phyloP scores from a whole-genome alignment of 1,140 invertebrate species.

The Ganaspis sp. region DNA sequence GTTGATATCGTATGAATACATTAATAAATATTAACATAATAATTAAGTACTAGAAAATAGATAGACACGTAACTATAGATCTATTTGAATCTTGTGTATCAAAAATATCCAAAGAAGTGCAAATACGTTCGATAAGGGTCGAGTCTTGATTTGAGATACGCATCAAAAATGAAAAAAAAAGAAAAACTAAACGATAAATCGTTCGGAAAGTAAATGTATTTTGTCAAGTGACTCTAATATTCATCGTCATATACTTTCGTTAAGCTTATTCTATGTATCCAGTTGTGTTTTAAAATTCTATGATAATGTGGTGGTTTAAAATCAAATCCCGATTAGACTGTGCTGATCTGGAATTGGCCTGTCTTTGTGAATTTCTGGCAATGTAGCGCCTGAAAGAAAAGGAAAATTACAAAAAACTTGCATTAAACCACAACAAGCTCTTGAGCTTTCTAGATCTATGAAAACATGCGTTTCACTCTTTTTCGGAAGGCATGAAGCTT shows the following conservation, averaged over 20 bases:
- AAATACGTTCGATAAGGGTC: background rate
- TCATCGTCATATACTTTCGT: background rate
- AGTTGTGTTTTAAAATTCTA: slow-evolving; percentile 28
- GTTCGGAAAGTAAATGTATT: slow-evolving; percentile 18
- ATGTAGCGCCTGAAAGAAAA: background rate
- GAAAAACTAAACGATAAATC: background rate
- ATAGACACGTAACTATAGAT: background rate
- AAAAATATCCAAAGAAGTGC: background rate
- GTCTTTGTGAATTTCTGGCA: background rate
- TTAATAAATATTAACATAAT: background rate
- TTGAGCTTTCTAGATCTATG: slow-evolving; percentile 20
- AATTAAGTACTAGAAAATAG: too few species aligned
- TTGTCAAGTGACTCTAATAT: slow-evolving; percentile 17
- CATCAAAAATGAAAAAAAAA: background rate
- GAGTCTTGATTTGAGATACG: background rate
- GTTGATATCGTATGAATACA: too few species aligned
- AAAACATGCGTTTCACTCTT: slow-evolving; percentile 8
- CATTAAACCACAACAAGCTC: slow-evolving; percentile 7
- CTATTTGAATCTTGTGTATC: background rate
- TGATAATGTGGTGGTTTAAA: slow-evolving; percentile 5
- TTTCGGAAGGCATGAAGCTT: slow-evolving; percentile 2
- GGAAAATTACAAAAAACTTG: background rate
- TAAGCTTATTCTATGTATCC: background rate
- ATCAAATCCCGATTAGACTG: background rate
- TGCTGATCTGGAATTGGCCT: slow-evolving; percentile 15